These are phyloP conservation scores for Enteromius trimaculatus DNA, from an alignment of 2,797 vertebrate species.

Conservation along the genomic window DNA sequence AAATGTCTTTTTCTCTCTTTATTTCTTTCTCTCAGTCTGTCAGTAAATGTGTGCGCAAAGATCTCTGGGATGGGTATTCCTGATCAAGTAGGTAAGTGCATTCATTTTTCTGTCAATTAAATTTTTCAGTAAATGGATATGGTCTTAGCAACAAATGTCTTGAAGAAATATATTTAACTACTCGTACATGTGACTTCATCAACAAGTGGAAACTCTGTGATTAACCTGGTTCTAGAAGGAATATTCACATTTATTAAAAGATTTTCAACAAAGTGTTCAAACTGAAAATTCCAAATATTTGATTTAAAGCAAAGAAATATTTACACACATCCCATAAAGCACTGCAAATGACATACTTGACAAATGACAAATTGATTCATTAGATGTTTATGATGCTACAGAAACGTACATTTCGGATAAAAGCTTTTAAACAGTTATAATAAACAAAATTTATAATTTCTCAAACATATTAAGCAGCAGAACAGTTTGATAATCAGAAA, in stretches of 20 bases:
- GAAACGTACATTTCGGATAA: background rate
- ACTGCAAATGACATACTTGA: too few relatives aligned
- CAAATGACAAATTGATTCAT: background rate
- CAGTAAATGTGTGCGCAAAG: constrained; percentile 58
- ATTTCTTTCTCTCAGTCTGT: constrained; percentile 42
- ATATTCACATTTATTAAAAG: background rate
- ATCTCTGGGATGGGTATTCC: constrained; percentile 60
- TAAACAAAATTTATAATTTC: background rate
- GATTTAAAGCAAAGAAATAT: background rate
- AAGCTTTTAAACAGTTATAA: background rate
- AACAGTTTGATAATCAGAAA: background rate
- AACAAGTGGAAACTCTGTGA: background rate
- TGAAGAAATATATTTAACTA: background rate
- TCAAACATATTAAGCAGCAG: background rate
- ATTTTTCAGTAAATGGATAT: background rate
- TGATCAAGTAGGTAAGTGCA: constrained; percentile 55
- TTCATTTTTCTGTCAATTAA: background rate
- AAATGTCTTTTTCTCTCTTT: background rate
- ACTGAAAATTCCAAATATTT: background rate
- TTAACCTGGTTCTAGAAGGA: background rate
- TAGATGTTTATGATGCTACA: background rate
- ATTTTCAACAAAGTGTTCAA: background rate
- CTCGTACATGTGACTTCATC: background rate
- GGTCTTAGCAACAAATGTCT: background rate
- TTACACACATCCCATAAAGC: background rate